Base-by-base conservation (phyloP, 1,140 invertebrate species). In the Pseudomyrmex concolor region DNA sequence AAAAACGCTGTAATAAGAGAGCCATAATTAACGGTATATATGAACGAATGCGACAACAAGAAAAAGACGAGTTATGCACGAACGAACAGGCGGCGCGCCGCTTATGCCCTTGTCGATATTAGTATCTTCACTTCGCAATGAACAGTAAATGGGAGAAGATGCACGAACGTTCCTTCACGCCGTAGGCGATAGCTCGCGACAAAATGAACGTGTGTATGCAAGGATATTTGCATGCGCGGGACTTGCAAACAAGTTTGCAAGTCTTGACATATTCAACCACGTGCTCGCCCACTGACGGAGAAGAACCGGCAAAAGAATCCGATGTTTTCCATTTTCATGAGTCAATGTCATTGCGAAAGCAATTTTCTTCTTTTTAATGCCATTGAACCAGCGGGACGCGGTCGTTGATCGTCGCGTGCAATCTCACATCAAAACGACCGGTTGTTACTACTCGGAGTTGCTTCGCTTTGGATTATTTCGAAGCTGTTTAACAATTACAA, bases 221-320 rank as follows among this genome's bases (percentile, higher is more conserved):
- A 73, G 43, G 54, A 15, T 43, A 84, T 80, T 22, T 72, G 54
- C 66, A 25, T 34, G 19, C 54, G 34, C 9, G 13, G 5, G 50
- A 22, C 70, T 43, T 12, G 63, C 55, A 87, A 88, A 87, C 82
- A 76, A 74, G 86, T 88, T 87, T 87, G 17, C 15, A 1, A 34
- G 34, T 12, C 15, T 22, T 17, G 3, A 8, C 45, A 43, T 57
- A 12, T 45, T 3, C 25, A 25, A 25, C 51, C 63, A 68, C 55
- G 45, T 80, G 64, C 43, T 34, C 43, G 76, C 12, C 59, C 57
- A 8, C 34, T 5, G 17, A 19, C n/a, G 57, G 34, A 59, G 57
- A 59, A 51, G 50, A 59, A 0, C n/a, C 57, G 0, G n/a, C 17
- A 1, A 59, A 59, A 8, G n/a, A 59, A 59, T 8, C 5, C 57